Evolutionary conservation across 2,888 invertebrate genomes (phyloP).

Genomic region (Andrena bucephala): DNA sequence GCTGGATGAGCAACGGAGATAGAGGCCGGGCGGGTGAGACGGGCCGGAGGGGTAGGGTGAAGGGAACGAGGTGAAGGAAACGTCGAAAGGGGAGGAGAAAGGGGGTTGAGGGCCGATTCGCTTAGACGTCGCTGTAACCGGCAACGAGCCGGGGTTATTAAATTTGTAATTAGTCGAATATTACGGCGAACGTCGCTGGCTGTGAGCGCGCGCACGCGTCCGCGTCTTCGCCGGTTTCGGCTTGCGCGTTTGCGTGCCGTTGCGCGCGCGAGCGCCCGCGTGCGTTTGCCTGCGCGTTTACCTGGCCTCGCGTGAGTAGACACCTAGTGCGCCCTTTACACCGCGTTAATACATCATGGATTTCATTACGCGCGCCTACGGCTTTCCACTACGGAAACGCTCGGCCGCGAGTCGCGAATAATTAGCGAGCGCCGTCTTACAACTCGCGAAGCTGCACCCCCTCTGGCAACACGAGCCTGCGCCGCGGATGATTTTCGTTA

Average conservation of each 20-base stretch:
- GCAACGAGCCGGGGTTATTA: conserved; percentile 80
- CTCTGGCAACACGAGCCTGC: background rate
- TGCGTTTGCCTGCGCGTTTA: conserved; percentile 41
- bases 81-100: background rate
- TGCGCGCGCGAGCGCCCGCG: conserved; percentile 34
- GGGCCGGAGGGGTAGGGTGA: background rate
- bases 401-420: conserved; percentile 71
- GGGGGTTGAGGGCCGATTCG: conserved; percentile 66
- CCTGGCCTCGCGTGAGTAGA: conserved; percentile 45
- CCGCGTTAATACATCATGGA: conserved; percentile 77
- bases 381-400: conserved; percentile 37
- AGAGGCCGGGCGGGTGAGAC: background rate
- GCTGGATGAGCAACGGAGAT: background rate
- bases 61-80: conserved; percentile 9
- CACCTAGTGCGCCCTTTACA: conserved; percentile 44
- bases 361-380: conserved; percentile 77
- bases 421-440: conserved; percentile 64
- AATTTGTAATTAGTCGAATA: conserved; percentile 84
- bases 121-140: conserved; percentile 78
- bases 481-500: background rate
- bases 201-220: conserved; percentile 20
- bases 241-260: conserved; percentile 41
- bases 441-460: background rate
- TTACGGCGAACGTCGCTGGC: conserved; percentile 74
- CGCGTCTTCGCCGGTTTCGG: conserved; percentile 26